A percentile compares a stretch with the other conserved stretches of the same genome.
These are phyloP conservation scores for Cryptocheilus praepositus DNA, from an alignment of 2,888 invertebrate genomes.

Conservation along the genomic window DNA sequence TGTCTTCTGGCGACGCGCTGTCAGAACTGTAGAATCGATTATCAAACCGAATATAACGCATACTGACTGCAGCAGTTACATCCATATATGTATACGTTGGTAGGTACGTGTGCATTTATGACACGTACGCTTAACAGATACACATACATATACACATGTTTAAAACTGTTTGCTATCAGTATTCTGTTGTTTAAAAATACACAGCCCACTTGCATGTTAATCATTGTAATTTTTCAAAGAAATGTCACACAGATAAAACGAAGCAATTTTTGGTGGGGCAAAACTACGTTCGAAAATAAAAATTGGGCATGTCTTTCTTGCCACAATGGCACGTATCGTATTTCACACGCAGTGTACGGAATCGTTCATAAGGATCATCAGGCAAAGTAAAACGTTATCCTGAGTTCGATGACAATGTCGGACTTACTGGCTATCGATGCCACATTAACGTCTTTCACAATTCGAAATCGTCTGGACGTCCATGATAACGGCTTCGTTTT, in stretches of 20 bases:
- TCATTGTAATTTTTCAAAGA: constrained; percentile 1
- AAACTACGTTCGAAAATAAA: constrained; percentile 13
- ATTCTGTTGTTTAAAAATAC: too few relatives aligned
- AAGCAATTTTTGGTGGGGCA: constrained; percentile 1
- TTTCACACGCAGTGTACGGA: constrained; percentile 24
- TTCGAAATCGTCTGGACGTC: constrained; percentile 43
- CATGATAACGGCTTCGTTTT: constrained; percentile 41
- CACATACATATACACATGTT: not conserved
- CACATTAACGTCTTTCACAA: constrained; percentile 45
- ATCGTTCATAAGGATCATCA: constrained; percentile 44
- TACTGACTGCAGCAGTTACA: too few relatives aligned
- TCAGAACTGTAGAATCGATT: not conserved
- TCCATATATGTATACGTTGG: too few relatives aligned
- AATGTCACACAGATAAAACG: constrained; percentile 46
- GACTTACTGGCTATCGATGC: constrained; percentile 51
- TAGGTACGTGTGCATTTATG: not conserved
- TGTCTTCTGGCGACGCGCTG: too few relatives aligned
- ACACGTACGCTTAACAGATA: too few relatives aligned
- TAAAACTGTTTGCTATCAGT: not conserved
- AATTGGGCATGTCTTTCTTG: constrained; percentile 11
- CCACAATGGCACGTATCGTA: constrained; percentile 5
- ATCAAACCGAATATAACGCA: not conserved
- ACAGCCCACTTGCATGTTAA: not conserved
- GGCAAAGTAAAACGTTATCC: constrained; percentile 52
- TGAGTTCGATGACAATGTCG: constrained; percentile 51